Base-by-base conservation (phyloP, 2,888 invertebrate genomes). In the Phaedon cochleariae region DNA sequence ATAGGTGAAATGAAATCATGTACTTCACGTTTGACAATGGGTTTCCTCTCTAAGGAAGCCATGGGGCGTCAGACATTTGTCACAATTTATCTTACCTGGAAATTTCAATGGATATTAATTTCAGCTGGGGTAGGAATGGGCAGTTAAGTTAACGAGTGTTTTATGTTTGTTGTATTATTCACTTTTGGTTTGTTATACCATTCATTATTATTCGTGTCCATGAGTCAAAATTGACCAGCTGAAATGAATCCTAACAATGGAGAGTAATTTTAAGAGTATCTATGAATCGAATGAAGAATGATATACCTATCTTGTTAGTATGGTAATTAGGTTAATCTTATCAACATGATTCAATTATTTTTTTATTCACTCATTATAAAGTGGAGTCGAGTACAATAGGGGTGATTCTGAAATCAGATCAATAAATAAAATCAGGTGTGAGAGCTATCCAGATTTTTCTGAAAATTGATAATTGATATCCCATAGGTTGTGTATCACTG, bases 61-160 rank as follows among this genome's bases (percentile, higher is more conserved):
- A 67, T 73, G 65, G 71, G 75, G 64, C 53, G 72, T 71, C 74
- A 62, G 69, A 74, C 72, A 72, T 74, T 76, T 76, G 76, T 79
- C 76, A 79, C 80, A 80, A 81, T 80, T 81, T 80, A 80, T 80
- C 78, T 74, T 81, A 81, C 81, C 81, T 81, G 81, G 67, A 68
- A 69, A 58, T 70, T 73, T 64, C 68, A 66, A 63, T 67, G 46
- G 67, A 64, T 64, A 67, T 70, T 70, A 70, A 69, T 69, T 69
- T 67, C 65, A 60, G 49, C 48, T 69, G 62, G 66, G 65, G 67
- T 58, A 62, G 66, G 61, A 58, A 61, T 45, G 49, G 67, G 57
- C 60, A 63, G 63, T 63, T 57, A 62, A 69, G 59, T 49, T 65
- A 60, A 65, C 64, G 65, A 69, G 65, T 65, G 62, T 66, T 66